Base-by-base conservation (phyloP, 2,888 invertebrate genomes). In the Bimastos eiseni region DNA sequence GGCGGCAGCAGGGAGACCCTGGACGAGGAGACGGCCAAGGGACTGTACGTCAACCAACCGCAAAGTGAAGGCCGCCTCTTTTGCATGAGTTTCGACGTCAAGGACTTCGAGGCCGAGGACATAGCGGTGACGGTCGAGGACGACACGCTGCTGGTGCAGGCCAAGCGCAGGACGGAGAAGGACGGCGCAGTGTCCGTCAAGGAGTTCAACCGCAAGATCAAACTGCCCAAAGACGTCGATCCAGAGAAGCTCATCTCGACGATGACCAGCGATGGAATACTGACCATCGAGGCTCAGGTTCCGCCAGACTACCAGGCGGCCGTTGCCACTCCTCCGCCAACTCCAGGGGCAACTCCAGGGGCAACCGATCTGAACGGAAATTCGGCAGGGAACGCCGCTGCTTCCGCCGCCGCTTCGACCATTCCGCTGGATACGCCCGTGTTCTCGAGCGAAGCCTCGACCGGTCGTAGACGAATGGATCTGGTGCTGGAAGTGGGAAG, bases 51-150 rank as follows among this genome's bases (percentile, higher is more conserved):
- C 88, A 33, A 37, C 34, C 37, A 21, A 36, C 91, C 91, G 0
- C 83, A 91, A n/a, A 91, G 84, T 55, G 92, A 91, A 84, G 89
- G 91, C 55, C 83, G 92, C 34, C 55, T 89, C 83, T 92, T 92
- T 88, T 90, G 92, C 83, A 92, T 92, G 91, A 92, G 92, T 55
- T 92, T 92, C 90, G 91, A 92, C 49, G 92, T 92, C 30, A 91
- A 91, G 37, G 92, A 92, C 11, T 92, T 92, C 90, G 90, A 90
- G 44, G 91, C 91, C 11, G 90, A 91, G 41, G 91, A 92, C 49
- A 90, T 92, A 19, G 88, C 91, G 19, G 91, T 92, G 36, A 90
- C 89, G 41, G 92, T 91, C 6, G 91, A 91, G 36, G 91, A 91
- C 38, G 91, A 91, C 21, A 92, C 92, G 33, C 89, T 92, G 34